phyloP scores from a whole-genome alignment of 2,797 vertebrate genomes.

The Nannoperca obscura region DNA sequence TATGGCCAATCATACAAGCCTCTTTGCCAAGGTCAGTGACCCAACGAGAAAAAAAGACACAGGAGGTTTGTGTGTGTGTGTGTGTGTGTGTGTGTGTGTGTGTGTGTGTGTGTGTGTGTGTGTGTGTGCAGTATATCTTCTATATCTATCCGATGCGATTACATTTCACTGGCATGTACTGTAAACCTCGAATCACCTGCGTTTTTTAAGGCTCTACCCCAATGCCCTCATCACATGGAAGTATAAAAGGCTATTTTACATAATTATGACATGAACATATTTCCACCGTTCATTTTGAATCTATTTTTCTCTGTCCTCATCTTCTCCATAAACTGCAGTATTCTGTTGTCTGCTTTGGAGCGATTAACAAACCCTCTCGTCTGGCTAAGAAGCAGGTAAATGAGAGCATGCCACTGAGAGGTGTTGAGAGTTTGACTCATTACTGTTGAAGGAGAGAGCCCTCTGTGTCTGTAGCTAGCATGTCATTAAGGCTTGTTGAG shows the following conservation, averaged over 20 bases:
- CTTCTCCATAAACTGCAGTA: constrained; percentile 9
- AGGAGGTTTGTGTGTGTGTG: constrained; percentile 13
- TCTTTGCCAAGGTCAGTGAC: constrained; percentile 74
- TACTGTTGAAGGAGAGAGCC: constrained; percentile 59
- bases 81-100: constrained; percentile 6
- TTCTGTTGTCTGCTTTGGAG: neutral
- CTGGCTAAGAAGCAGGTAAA: constrained; percentile 52
- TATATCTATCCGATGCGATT: neutral
- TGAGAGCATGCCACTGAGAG: constrained; percentile 54
- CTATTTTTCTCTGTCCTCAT: constrained; percentile 7
- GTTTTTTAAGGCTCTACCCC: neutral
- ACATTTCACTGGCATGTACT: neutral
- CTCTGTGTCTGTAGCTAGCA: constrained; percentile 65
- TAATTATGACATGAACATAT: constrained; percentile 5
- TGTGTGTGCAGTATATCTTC: constrained; percentile 7
- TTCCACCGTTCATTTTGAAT: neutral
- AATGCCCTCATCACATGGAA: neutral
- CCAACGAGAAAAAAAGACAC: constrained; percentile 51
- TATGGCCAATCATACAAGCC: constrained; percentile 57
- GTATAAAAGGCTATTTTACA: neutral
- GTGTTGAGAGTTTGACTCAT: constrained; percentile 67
- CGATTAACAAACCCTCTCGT: constrained; percentile 25
- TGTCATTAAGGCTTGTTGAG: constrained; percentile 79
- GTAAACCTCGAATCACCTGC: neutral
- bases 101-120: constrained; percentile 5